These are phyloP conservation scores for Kryphioiulus occultus DNA, from an alignment of 2,888 invertebrate genomes.

Conservation along the genomic window DNA sequence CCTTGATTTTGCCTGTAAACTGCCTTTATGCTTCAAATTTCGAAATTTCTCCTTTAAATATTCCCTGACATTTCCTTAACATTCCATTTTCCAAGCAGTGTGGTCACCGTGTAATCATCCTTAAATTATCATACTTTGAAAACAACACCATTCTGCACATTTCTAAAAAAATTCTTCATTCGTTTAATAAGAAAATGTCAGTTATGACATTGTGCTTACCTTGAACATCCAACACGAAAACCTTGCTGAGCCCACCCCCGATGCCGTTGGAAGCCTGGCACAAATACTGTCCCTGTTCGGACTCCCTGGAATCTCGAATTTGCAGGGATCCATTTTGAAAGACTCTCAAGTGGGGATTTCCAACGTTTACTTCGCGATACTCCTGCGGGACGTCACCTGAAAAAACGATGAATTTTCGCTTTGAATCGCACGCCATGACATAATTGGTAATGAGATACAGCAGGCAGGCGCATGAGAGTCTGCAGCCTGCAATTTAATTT, in stretches of 20 bases:
- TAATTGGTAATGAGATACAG: conserved; percentile 14
- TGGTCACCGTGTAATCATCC: no score
- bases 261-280: conserved; percentile 53
- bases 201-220: conserved; percentile 42
- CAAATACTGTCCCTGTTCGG: conserved; percentile 52
- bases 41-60: no score
- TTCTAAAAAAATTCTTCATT: no score
- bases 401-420: neutral
- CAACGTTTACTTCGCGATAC: conserved; percentile 44
- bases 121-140: no score
- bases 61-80: no score
- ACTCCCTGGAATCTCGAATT: conserved; percentile 46
- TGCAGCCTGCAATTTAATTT: neutral
- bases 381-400: conserved; percentile 50
- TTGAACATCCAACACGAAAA: conserved; percentile 52
- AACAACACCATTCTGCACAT: no score
- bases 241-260: conserved; percentile 53
- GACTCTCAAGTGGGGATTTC: conserved; percentile 37
- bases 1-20: no score
- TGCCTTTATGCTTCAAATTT: no score
- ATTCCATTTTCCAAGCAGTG: no score
- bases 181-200: no score
- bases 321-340: conserved; percentile 51
- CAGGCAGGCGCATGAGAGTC: neutral
- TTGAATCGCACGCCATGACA: neutral